Conservation (phyloP, 2,888 invertebrate genomes). For the Cryptocephalus primarius region DNA sequence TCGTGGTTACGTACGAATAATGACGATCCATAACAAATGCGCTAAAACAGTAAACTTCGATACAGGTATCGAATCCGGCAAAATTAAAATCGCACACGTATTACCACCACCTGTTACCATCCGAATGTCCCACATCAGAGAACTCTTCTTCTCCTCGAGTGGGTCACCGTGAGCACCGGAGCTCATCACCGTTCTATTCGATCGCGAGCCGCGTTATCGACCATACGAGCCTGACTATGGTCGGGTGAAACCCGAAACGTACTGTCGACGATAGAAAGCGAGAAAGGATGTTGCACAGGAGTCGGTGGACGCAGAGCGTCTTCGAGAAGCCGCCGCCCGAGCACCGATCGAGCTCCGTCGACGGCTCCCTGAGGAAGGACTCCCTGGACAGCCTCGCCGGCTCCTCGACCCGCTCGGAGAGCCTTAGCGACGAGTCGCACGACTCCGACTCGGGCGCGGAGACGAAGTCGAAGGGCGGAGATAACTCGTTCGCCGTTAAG, state of each 20-base stretch:
- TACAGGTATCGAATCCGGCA: too few species aligned
- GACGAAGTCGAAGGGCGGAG: constrained; percentile 20
- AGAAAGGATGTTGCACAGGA: constrained; percentile 16
- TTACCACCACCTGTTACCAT: constrained; percentile 11
- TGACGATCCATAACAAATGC: too few species aligned
- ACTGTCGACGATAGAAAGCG: too few species aligned
- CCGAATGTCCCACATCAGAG: constrained; percentile 20
- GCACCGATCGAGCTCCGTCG: constrained; percentile 58
- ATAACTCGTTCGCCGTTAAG: constrained; percentile 30
- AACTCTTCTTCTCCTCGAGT: constrained; percentile 23
- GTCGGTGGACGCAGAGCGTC: constrained; percentile 19
- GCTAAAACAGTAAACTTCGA: too few species aligned
- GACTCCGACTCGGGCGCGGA: constrained; percentile 57
- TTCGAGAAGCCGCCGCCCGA: constrained; percentile 43
- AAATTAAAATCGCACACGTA: too few species aligned
- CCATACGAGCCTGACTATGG: not conserved
- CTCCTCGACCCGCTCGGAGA: constrained; percentile 52
- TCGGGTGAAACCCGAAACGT: not conserved
- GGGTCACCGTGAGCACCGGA: constrained; percentile 36
- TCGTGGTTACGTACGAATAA: too few species aligned
- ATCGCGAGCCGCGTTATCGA: constrained; percentile 10
- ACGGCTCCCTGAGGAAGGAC: constrained; percentile 45
- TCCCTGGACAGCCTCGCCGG: constrained; percentile 60
- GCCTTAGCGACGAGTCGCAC: constrained; percentile 50
- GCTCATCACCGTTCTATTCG: constrained; percentile 22